Evolutionary conservation across 2,888 invertebrate species (phyloP).

Genomic region (Buathra laborator): DNA sequence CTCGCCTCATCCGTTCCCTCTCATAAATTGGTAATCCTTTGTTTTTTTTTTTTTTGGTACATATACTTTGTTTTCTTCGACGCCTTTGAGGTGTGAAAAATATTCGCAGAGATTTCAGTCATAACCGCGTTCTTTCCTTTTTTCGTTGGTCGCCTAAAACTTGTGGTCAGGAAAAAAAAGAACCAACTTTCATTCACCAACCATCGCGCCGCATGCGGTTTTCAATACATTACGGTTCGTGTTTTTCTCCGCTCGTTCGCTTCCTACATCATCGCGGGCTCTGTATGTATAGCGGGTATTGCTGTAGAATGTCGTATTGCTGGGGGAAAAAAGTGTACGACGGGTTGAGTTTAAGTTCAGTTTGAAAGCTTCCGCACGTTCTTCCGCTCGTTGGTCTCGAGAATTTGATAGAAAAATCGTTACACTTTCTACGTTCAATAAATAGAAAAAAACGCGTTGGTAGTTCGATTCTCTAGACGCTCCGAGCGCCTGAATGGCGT

Average conservation of each 20-base stretch:
- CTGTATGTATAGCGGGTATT: not conserved
- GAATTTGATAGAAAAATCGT: conserved; percentile 39
- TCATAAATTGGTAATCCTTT: not conserved
- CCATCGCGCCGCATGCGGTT: too few relatives aligned
- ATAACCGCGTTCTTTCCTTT: not conserved
- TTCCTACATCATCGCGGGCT: not conserved
- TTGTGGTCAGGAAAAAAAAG: too few relatives aligned
- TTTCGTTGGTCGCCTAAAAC: not conserved
- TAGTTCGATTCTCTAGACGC: not conserved
- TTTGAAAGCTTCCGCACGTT: conserved; percentile 9
- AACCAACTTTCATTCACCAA: too few relatives aligned
- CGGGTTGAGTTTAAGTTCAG: conserved; percentile 25
- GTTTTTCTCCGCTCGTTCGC: too few relatives aligned
- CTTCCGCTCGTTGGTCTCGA: not conserved
- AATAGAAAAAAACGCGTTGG: not conserved
- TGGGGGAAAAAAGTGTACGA: not conserved
- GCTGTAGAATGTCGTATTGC: not conserved
- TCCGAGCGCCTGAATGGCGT: not conserved
- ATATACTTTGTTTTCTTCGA: not conserved
- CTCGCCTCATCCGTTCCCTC: not conserved
- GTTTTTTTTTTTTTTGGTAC: not conserved
- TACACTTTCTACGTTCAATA: not conserved
- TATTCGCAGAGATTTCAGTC: too few relatives aligned
- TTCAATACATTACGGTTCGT: too few relatives aligned
- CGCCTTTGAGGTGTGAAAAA: too few relatives aligned